A percentile compares a stretch with the other conserved stretches of the same genome.
phyloP scores from a whole-genome alignment of 2,797 vertebrate genomes.

The Setipinna tenuifilis region DNA sequence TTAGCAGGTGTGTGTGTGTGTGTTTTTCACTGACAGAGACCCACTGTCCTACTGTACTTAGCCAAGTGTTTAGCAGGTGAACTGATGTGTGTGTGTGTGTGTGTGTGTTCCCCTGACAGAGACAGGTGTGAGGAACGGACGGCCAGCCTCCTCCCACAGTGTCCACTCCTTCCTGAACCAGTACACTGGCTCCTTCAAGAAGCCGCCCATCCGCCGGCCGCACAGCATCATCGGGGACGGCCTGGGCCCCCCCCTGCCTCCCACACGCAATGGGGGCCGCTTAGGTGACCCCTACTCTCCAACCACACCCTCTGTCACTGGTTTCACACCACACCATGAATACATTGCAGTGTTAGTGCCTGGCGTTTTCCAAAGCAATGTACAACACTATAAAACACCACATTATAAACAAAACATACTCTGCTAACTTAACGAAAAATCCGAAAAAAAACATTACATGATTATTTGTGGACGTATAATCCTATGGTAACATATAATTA shows the following conservation, averaged over 20 bases:
- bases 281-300: conserved; percentile 80
- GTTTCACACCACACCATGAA: not conserved
- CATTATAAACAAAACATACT: too few species aligned
- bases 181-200: conserved; percentile 94
- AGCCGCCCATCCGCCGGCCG: conserved; percentile 89
- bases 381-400: too few species aligned
- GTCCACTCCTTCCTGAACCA: conserved; percentile 97
- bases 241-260: conserved; percentile 90
- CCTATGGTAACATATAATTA: too few species aligned
- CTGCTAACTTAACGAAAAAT: too few species aligned
- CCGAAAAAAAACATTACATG: too few species aligned
- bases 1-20: not conserved
- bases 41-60: too few species aligned
- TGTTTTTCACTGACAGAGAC: conserved; percentile 6
- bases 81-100: too few species aligned
- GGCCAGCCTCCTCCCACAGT: conserved; percentile 92
- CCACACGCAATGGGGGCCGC: conserved; percentile 94
- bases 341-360: not conserved
- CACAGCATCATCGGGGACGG: conserved; percentile 95
- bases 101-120: conserved; percentile 68
- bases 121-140: conserved; percentile 94
- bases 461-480: too few species aligned
- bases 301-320: not conserved
- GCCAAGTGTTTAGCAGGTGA: too few species aligned
- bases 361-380: too few species aligned